A percentile compares a stretch with the other conserved stretches of the same genome.
These are phyloP conservation scores for Adelognathus sp. DNA, from an alignment of 2,888 invertebrate species.

Conservation along the genomic window DNA sequence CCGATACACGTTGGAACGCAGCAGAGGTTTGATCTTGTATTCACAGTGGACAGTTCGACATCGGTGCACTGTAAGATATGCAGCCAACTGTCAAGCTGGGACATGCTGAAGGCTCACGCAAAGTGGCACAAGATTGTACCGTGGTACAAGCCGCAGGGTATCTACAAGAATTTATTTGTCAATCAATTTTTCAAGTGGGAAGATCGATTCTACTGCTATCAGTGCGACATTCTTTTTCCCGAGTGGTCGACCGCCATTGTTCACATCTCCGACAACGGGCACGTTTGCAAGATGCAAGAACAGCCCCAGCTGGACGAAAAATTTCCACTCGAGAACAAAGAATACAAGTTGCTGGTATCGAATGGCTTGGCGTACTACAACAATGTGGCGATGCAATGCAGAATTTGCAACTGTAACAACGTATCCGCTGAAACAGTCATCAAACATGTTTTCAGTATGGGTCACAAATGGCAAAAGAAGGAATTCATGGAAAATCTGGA, in stretches of 20 bases:
- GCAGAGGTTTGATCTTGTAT: neutral
- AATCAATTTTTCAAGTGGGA: constrained; percentile 20
- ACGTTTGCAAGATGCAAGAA: too few species aligned
- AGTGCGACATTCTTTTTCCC: constrained; percentile 10
- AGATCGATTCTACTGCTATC: constrained; percentile 7
- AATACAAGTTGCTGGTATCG: too few species aligned
- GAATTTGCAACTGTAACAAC: too few species aligned
- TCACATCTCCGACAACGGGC: neutral
- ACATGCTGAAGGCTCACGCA: neutral
- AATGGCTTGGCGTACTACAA: too few species aligned
- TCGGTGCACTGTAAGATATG: neutral
- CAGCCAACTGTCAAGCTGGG: neutral
- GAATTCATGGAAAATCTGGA: too few species aligned
- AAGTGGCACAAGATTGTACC: neutral
- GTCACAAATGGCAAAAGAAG: too few species aligned
- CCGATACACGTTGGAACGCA: neutral
- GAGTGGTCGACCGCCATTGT: constrained; percentile 20
- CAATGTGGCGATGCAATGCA: too few species aligned
- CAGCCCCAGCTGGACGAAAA: too few species aligned
- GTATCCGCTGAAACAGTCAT: too few species aligned
- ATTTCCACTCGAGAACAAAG: too few species aligned
- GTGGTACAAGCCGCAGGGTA: neutral
- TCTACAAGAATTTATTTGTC: constrained; percentile 11
- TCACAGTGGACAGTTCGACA: neutral
- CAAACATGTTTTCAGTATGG: too few species aligned